Base-by-base conservation (phyloP, 2,113 vertebrate species). In the Callospermophilus lateralis region DNA sequence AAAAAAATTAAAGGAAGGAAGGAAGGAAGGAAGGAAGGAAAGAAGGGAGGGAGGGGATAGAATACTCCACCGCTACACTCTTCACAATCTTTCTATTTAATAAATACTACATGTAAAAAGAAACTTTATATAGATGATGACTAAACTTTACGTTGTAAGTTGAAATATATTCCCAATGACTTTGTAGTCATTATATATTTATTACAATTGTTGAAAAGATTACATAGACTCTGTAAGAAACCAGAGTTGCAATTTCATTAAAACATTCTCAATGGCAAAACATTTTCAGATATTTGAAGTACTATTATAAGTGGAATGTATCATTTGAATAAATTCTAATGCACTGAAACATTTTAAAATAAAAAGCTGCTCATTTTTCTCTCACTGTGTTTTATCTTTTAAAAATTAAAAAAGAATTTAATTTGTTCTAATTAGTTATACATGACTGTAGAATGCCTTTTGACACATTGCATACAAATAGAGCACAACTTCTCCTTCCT, bases 161-260 rank as follows among this genome's bases (percentile, higher is more conserved):
- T 85, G 39, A 89, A 65, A 92, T 89, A 73, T 5, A 1, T 95
- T 68, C 9, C 4, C 26, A 92, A 53, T 26, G 4, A n/a, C 76
- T 94, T 11, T 84, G 4, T 68, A 88, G 51, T 8, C 81, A 30
- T 73, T 17, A 80, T 24, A 22, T 1, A 42, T 85, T 92, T 51
- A 61, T 53, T 89, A 3, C n/a, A 68, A 79, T 20, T 76, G 39
- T 45, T 83, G 16, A 61, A 84, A 73, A 45, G 65, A 80, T 26
- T 77, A 39, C 58, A 51, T 34, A 42, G 8, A 70, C 7, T 63
- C 53, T 45, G 34, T 30, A 2, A 85, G 48, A 86, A 73, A 70
- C 34, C 77, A 94, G 84, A 89, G 26, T 76, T 48, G 68, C 26
- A 97, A 55, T 81, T 94, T 90, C 42, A 53, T 53, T 93, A 90